Conservation (phyloP, 2,888 invertebrate species). For the Silvanus unidentatus region DNA sequence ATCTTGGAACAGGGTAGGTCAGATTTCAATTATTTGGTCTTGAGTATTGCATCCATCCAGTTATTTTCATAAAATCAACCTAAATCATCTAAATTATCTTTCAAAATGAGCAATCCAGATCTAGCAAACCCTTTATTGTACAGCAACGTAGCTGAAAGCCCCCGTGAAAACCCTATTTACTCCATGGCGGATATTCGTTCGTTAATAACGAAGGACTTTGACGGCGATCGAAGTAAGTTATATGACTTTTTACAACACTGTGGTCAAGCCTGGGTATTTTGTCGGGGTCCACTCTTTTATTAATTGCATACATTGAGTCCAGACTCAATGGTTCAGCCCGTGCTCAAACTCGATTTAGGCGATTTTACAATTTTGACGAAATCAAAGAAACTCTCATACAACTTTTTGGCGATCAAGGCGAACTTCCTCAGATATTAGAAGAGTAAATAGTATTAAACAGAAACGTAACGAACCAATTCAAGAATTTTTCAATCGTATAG, state of each 20-base stretch:
- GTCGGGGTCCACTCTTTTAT: neutral
- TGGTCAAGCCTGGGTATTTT: neutral
- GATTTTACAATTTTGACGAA: neutral
- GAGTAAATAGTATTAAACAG: neutral
- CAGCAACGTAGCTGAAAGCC: too few relatives aligned
- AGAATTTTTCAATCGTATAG: slow-evolving; percentile 3
- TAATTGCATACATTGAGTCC: neutral
- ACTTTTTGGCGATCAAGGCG: neutral
- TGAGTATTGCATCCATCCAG: too few relatives aligned
- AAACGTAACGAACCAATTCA: neutral
- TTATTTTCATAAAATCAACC: too few relatives aligned
- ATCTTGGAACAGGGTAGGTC: too few relatives aligned
- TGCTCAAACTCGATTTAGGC: neutral
- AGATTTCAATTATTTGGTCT: too few relatives aligned
- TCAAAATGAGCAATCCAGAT: too few relatives aligned
- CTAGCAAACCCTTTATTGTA: too few relatives aligned
- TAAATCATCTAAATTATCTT: too few relatives aligned
- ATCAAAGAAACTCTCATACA: neutral
- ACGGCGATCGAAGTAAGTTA: neutral
- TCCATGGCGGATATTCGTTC: slow-evolving; percentile 4
- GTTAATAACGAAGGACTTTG: neutral
- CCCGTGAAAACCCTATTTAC: slow-evolving; percentile 2
- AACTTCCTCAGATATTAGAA: neutral
- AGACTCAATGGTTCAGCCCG: slow-evolving; percentile 5
- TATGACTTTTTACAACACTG: slow-evolving; percentile 6